A percentile compares a stretch with the other conserved stretches of the same genome.
These are phyloP conservation scores for Cisticola juncidis DNA, from an alignment of 2,113 vertebrate genomes.

Conservation along the genomic window DNA sequence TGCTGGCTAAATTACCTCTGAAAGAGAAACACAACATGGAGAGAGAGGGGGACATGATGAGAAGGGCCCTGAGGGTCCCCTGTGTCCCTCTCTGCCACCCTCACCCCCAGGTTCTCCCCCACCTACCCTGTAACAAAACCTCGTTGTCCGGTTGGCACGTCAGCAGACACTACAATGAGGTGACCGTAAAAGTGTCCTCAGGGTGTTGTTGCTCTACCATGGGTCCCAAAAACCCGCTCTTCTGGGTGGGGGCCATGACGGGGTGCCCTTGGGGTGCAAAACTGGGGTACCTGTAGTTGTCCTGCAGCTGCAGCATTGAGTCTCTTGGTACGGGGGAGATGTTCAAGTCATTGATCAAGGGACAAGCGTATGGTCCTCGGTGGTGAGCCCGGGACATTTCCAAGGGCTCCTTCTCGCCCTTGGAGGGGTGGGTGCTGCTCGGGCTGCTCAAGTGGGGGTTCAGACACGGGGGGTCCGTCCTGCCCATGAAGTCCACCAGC, in stretches of 20 bases:
- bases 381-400: slow-evolving; percentile 82
- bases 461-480: slow-evolving; percentile 77
- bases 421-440: slow-evolving; percentile 75
- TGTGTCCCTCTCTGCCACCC: background rate
- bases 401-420: slow-evolving; percentile 86
- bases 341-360: slow-evolving; percentile 86
- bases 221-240: slow-evolving; percentile 91
- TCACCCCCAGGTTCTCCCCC: background rate
- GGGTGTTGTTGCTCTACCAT: slow-evolving; percentile 91
- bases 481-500: slow-evolving; percentile 85
- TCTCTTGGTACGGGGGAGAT: slow-evolving; percentile 91
- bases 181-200: slow-evolving; percentile 98
- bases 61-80: slow-evolving; percentile 25
- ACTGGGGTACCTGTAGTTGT: slow-evolving; percentile 90
- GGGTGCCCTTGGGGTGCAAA: slow-evolving; percentile 84
- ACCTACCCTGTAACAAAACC: slow-evolving; percentile 85
- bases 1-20: slow-evolving; percentile 72
- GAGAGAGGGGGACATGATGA: slow-evolving; percentile 19
- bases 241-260: slow-evolving; percentile 79
- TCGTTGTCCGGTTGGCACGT: slow-evolving; percentile 82
- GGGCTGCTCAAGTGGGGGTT: slow-evolving; percentile 83
- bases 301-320: slow-evolving; percentile 89
- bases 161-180: slow-evolving; percentile 93
- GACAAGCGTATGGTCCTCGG: slow-evolving; percentile 79
- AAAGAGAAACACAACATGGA: slow-evolving; percentile 48